phyloP scores from a whole-genome alignment of 2,797 vertebrate genomes.

The Tokudaia muenninki region DNA sequence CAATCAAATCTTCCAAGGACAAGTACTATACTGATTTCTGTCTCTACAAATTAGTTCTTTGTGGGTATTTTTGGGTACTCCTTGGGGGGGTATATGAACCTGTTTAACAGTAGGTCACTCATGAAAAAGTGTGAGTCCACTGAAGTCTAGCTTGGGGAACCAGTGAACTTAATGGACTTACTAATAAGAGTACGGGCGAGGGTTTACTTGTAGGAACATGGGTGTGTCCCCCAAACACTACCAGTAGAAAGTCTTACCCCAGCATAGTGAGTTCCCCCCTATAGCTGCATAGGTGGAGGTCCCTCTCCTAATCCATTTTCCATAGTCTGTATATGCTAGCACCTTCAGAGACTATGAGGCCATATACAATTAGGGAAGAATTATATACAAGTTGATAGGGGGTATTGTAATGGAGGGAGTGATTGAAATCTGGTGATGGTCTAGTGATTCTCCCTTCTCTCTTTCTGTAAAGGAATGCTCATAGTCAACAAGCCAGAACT shows the following conservation, averaged over 20 bases:
- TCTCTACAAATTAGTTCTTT: background rate
- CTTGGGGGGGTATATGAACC: background rate
- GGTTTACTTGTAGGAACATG: background rate
- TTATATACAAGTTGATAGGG: background rate
- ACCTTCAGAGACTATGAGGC: background rate
- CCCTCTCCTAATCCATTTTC: background rate
- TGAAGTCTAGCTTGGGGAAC: background rate
- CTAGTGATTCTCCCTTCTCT: background rate
- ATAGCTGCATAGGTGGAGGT: background rate
- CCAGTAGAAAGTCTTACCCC: background rate
- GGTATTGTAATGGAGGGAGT: background rate
- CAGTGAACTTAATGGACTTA: background rate
- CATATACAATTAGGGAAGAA: background rate
- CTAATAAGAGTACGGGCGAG: background rate
- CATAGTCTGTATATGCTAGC: background rate
- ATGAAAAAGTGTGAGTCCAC: background rate
- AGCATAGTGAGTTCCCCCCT: background rate
- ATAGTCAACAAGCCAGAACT: background rate
- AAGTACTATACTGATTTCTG: background rate
- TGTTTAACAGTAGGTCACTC: background rate
- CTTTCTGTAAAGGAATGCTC: background rate
- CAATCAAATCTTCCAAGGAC: background rate
- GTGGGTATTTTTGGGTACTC: background rate
- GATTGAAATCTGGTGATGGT: background rate
- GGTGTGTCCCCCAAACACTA: background rate